Base-by-base conservation (phyloP, 2,888 invertebrate genomes). In the Sesia bembeciformis region DNA sequence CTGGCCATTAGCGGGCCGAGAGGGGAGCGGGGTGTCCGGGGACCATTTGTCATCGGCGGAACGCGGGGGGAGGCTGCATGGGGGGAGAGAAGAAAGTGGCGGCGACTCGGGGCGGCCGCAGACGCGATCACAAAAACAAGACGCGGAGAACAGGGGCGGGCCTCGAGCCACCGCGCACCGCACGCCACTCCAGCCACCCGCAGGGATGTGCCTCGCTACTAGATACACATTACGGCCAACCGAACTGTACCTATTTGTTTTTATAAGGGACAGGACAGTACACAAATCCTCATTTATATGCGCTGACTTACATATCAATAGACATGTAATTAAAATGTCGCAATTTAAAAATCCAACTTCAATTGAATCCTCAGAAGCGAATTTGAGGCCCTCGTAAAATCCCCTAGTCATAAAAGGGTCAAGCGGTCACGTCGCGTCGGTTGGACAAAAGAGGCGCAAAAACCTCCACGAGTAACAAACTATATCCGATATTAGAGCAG, bases 61-160 rank as follows among this genome's bases (percentile, higher is more conserved):
- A 68, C 70, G 70, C 65, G 67, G 66, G 66, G 70, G 65, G 66
- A 65, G 66, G 68, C 70, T 72, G 70, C 70, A 65, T 66, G 65
- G 66, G 68, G 70, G 73, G 71, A 66, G 74, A 78, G 74, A 76
- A 78, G 81, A 79, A 78, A 78, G 78, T 74, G 75, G 72, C 77
- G 80, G 80, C 79, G 80, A 78, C 78, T 78, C 80, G 81, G 81
- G 81, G 80, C 55, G 52, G 54, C 81, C 79, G 84, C 87, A 88
- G 88, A 84, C 87, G 86, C 81, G 84, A 76, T 81, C 84, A 80
- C 87, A 87, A 87, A 88, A 89, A 88, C 88, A 84, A 81, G 84
- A 78, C 78, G 78, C 79, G 74, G 77, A 72, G 75, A 74, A 74
- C 77, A 76, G 76, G 82, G 84, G 82, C 81, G 82, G 82, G 76